A percentile compares a stretch with the other conserved stretches of the same genome.
phyloP scores from a whole-genome alignment of 2,113 vertebrate genomes.

The Regulus satrapa region DNA sequence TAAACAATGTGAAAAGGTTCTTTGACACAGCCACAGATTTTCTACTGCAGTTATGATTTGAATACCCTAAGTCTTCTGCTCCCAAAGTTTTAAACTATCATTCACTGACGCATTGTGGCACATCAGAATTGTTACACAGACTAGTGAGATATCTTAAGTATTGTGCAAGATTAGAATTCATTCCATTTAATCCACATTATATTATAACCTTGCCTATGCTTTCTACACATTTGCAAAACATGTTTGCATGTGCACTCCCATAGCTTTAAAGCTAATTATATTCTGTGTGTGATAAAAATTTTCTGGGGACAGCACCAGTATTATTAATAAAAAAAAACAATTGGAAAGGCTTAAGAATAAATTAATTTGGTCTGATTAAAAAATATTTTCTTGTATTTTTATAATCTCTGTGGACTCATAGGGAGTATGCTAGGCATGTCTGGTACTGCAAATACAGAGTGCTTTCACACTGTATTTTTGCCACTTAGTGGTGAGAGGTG shows the following conservation, averaged over 20 bases:
- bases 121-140: neutral
- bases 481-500: conserved; percentile 17
- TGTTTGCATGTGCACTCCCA: neutral
- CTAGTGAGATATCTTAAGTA: neutral
- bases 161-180: neutral
- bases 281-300: neutral
- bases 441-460: conserved; percentile 3
- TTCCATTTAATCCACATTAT: neutral
- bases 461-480: conserved; percentile 44
- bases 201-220: neutral
- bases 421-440: conserved; percentile 9
- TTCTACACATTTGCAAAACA: neutral
- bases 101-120: neutral
- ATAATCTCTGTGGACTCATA: neutral
- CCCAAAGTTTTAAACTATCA: neutral
- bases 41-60: neutral
- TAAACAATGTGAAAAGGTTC: neutral
- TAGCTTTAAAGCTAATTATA: neutral
- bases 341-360: neutral
- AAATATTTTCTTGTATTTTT: conserved; percentile 48
- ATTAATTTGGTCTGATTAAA: neutral
- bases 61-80: neutral
- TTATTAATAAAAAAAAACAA: neutral
- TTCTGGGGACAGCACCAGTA: neutral
- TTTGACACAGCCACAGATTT: neutral